Conservation (phyloP, 2,113 vertebrate species). For the Lepidothrix coronata region DNA sequence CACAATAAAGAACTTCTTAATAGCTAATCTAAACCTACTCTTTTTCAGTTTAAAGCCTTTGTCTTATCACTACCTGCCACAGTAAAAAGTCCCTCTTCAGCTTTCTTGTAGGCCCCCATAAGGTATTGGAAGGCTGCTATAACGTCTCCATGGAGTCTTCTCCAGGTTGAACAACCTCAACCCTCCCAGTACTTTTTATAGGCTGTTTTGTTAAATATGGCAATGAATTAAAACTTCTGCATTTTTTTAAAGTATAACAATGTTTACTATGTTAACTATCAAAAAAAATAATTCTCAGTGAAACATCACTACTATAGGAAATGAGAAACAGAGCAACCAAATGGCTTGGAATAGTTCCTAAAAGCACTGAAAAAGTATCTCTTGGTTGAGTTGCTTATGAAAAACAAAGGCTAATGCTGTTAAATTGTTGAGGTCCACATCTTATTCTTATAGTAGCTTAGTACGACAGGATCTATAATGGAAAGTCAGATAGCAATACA, state of each 20-base stretch:
- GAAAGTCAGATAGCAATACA: neutral
- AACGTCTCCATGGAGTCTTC: accelerated
- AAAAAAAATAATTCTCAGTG: neutral
- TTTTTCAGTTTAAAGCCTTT: neutral
- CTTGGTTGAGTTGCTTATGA: neutral
- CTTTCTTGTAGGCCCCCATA: neutral
- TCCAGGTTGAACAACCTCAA: neutral
- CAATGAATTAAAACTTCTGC: neutral
- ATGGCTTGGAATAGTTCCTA: neutral
- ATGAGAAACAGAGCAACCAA: neutral
- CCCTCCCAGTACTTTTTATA: neutral
- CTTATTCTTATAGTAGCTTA: neutral
- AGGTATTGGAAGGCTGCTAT: neutral
- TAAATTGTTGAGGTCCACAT: neutral
- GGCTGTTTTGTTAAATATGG: neutral
- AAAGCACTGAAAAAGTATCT: neutral
- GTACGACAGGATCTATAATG: neutral
- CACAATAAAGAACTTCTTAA: neutral
- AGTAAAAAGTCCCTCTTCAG: neutral
- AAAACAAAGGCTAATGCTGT: neutral
- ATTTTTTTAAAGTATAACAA: neutral
- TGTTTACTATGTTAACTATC: neutral
- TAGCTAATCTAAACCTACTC: neutral
- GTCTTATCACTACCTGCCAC: neutral
- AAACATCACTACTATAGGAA: neutral